A percentile compares a stretch with the other conserved stretches of the same genome.
These are phyloP conservation scores for Urocynchramus pylzowi DNA, from an alignment of 2,113 vertebrate species.

Conservation along the genomic window DNA sequence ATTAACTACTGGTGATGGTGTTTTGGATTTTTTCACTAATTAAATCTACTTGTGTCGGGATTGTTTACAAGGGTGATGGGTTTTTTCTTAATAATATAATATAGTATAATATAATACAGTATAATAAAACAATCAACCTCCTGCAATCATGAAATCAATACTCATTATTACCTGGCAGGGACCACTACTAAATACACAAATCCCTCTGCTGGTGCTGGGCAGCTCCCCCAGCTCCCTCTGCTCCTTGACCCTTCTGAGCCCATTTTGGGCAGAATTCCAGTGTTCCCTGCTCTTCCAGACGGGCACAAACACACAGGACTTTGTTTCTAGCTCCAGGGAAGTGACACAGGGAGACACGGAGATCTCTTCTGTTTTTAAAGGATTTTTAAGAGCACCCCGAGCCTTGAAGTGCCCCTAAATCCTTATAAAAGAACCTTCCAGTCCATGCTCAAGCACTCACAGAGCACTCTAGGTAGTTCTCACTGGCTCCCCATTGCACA, in stretches of 20 bases:
- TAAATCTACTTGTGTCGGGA: no score
- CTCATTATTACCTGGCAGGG: no score
- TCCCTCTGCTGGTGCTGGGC: neutral
- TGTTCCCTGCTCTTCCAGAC: neutral
- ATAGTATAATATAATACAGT: no score
- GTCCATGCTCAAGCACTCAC: neutral
- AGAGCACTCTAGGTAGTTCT: neutral
- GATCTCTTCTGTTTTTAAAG: neutral
- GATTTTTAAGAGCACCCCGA: neutral
- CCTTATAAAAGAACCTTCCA: accelerated
- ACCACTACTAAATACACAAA: no score
- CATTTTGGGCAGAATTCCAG: neutral
- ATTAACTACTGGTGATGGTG: no score
- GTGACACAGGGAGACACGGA: neutral
- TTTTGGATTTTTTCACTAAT: no score
- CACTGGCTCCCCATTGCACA: neutral
- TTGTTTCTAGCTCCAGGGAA: neutral
- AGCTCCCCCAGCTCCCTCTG: neutral
- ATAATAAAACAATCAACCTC: no score
- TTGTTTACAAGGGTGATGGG: no score
- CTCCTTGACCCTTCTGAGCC: neutral
- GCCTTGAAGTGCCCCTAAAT: neutral
- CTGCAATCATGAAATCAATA: no score
- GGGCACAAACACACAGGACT: neutral
- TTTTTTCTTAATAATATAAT: no score